Evolutionary conservation across 2,888 invertebrate genomes (phyloP).

Genomic region (Caenorhabditis sulstoni): DNA sequence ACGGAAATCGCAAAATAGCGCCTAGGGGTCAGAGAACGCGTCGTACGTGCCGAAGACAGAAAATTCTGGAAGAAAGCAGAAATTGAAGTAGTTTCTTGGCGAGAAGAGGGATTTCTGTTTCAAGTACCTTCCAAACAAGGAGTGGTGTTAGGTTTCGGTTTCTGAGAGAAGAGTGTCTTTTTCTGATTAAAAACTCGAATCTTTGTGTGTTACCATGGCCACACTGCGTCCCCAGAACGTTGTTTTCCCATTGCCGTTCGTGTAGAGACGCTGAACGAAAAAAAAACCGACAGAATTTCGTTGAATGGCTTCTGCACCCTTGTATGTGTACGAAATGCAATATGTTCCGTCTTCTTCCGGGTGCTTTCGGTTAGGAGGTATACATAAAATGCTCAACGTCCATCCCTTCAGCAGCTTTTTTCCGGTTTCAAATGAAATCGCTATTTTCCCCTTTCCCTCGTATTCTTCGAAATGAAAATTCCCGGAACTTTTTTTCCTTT

Average conservation of each 20-base stretch:
- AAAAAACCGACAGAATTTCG: too few relatives aligned
- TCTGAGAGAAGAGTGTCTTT: background rate
- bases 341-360: background rate
- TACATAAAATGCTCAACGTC: too few relatives aligned
- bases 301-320: background rate
- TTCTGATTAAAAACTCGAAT: background rate
- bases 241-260: too few relatives aligned
- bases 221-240: too few relatives aligned
- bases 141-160: constrained; percentile 16
- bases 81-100: constrained; percentile 22
- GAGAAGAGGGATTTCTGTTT: constrained; percentile 8
- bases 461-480: background rate
- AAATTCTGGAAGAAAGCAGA: constrained; percentile 24
- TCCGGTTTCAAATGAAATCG: too few relatives aligned
- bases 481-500: background rate
- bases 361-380: too few relatives aligned
- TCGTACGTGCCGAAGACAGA: constrained; percentile 20
- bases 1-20: too few relatives aligned
- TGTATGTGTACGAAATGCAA: background rate
- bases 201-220: too few relatives aligned
- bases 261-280: too few relatives aligned
- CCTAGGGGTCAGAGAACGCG: too few relatives aligned
- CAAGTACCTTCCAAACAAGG: constrained; percentile 32
- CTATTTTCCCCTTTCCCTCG: background rate
- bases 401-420: too few relatives aligned